These are phyloP conservation scores for Drosophila bocki DNA, from an alignment of 1,140 invertebrate genomes.

Conservation along the genomic window DNA sequence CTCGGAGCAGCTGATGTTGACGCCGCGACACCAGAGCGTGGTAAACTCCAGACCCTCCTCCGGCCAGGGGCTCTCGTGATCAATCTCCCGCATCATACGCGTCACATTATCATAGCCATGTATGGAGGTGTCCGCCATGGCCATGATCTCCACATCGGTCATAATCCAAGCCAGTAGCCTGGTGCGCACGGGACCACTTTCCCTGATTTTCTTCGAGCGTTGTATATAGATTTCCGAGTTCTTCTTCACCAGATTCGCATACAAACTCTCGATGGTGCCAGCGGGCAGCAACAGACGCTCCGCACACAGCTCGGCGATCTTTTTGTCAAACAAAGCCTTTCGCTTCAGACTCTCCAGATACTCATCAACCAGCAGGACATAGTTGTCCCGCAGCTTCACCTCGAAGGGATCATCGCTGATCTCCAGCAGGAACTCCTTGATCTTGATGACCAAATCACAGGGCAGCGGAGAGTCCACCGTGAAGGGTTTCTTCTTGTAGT, in stretches of 20 bases:
- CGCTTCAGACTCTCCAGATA: conserved; percentile 97
- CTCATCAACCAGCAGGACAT: conserved; percentile 97
- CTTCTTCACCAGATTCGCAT: conserved; percentile 93
- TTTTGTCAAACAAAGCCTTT: conserved; percentile 93
- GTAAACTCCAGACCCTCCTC: conserved; percentile 95
- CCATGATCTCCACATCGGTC: conserved; percentile 92
- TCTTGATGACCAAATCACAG: conserved; percentile 95
- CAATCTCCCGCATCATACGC: conserved; percentile 91
- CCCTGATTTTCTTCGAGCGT: conserved; percentile 92
- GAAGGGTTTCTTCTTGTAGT: conserved; percentile 89
- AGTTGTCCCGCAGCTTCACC: conserved; percentile 97
- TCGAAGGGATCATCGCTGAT: conserved; percentile 99
- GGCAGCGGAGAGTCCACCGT: conserved; percentile 90
- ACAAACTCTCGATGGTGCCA: conserved; percentile 93
- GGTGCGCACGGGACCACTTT: conserved; percentile 89
- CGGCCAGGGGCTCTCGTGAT: conserved; percentile 95
- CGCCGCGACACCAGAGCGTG: conserved; percentile 96
- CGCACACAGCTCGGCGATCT: conserved; percentile 90
- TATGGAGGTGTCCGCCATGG: conserved; percentile 93
- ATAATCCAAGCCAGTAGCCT: conserved; percentile 93
- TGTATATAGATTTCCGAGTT: conserved; percentile 98
- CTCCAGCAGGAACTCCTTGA: conserved; percentile 93
- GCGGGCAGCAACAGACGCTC: conserved; percentile 93
- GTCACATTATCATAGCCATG: conserved; percentile 93
- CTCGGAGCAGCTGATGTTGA: conserved; percentile 92